Percentiles rank a stretch among this genome's conserved stretches.
These are phyloP conservation scores for Epizoanthus scotinus DNA, from an alignment of 92 coral and sea anemone species.

Conservation along the genomic window DNA sequence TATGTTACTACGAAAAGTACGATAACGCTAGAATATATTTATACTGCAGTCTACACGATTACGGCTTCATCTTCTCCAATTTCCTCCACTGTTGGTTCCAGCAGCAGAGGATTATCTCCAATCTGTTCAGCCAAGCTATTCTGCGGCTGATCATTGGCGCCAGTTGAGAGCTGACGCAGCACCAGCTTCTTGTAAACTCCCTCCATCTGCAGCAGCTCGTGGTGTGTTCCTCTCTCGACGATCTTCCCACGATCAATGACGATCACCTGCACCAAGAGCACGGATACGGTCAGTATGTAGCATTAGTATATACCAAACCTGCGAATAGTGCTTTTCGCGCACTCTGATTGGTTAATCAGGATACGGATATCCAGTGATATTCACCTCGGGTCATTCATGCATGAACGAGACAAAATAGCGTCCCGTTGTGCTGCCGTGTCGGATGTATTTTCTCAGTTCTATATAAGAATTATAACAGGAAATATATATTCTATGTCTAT, in stretches of 20 bases:
- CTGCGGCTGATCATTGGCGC: not conserved
- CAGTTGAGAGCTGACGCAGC: conserved; percentile 79
- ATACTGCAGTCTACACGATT: not conserved
- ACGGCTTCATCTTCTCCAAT: not conserved
- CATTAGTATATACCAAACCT: no score
- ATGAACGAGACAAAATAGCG: no score
- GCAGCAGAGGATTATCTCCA: conserved; percentile 9
- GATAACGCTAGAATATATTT: no score
- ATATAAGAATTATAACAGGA: no score
- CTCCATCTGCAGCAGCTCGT: conserved; percentile 60
- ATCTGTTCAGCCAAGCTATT: conserved; percentile 17
- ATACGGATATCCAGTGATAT: no score
- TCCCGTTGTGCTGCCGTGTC: no score
- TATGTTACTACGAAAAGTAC: no score
- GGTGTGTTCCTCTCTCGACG: conserved; percentile 86
- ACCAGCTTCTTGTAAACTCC: conserved; percentile 94
- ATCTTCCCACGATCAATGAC: conserved; percentile 88
- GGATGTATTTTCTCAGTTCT: no score
- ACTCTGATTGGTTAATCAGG: no score
- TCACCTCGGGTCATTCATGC: no score
- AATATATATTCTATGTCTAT: no score
- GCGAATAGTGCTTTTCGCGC: no score
- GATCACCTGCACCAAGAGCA: conserved; percentile 62
- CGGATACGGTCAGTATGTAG: not conserved
- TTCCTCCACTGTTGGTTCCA: conserved; percentile 22